phyloP scores from a whole-genome alignment of 2,797 vertebrate species.

The Pipistrellus kuhlii region DNA sequence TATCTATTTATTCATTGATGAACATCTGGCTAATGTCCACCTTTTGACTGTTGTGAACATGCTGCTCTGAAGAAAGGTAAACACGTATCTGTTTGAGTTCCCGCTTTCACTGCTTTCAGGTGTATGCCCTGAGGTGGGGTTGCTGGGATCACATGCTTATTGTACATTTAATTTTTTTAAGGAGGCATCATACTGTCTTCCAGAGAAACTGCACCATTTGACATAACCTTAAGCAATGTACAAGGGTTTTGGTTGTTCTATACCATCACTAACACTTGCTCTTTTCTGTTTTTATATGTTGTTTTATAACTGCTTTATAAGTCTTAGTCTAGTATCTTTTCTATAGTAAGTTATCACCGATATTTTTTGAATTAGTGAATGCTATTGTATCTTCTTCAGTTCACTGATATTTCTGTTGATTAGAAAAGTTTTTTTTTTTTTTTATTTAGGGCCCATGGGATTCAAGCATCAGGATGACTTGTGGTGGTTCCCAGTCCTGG shows the following conservation, averaged over 20 bases:
- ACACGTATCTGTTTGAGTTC: not conserved
- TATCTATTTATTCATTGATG: not conserved
- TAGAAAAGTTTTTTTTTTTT: not conserved
- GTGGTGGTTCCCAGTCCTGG: not conserved
- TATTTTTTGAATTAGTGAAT: not conserved
- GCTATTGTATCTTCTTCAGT: not conserved
- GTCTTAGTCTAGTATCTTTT: not conserved
- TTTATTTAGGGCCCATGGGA: not conserved
- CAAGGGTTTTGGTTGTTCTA: not conserved
- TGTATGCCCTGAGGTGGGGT: not conserved
- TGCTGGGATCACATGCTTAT: not conserved
- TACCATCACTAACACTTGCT: not conserved
- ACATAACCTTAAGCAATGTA: not conserved
- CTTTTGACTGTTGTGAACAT: not conserved
- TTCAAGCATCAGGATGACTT: not conserved
- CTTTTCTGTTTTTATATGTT: not conserved
- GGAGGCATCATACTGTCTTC: not conserved
- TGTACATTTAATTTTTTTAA: conserved; percentile 3
- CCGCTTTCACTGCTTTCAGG: not conserved
- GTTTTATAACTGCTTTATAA: not conserved
- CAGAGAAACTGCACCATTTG: not conserved
- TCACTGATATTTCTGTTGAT: not conserved
- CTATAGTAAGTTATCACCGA: not conserved
- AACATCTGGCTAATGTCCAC: not conserved
- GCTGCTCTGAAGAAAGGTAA: not conserved